phyloP scores from a whole-genome alignment of 2,888 invertebrate species.

The Megamerina dolium region DNA sequence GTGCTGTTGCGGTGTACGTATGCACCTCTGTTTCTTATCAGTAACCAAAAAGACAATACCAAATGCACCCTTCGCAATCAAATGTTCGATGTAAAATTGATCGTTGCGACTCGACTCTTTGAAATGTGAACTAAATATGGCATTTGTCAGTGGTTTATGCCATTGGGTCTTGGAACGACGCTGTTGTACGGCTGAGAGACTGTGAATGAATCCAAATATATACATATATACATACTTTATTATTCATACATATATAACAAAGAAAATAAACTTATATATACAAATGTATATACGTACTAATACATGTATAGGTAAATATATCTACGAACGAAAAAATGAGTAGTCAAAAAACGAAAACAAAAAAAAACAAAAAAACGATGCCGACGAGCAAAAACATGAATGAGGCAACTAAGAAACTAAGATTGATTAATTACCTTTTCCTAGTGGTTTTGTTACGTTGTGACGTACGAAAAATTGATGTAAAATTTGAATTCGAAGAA shows the following conservation, averaged over 20 bases:
- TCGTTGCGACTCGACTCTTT: conserved; percentile 56
- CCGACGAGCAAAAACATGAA: too few species aligned
- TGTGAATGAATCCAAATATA: conserved; percentile 12
- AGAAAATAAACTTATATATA: conserved; percentile 19
- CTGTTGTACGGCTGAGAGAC: conserved; percentile 26
- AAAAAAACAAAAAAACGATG: too few species aligned
- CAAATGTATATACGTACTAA: too few species aligned
- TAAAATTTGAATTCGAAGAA: too few species aligned
- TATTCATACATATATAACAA: too few species aligned
- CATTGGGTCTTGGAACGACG: conserved; percentile 62
- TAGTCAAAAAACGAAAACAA: too few species aligned
- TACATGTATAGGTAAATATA: too few species aligned
- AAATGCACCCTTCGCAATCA: conserved; percentile 84
- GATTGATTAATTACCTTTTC: conserved; percentile 26
- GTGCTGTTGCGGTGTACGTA: too few species aligned
- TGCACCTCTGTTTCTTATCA: too few species aligned
- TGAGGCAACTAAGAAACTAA: too few species aligned
- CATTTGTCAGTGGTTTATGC: conserved; percentile 77
- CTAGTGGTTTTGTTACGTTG: conserved; percentile 30
- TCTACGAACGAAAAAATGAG: too few species aligned
- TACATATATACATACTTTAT: background rate
- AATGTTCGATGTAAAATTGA: conserved; percentile 61
- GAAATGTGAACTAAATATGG: conserved; percentile 84
- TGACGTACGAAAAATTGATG: too few species aligned
- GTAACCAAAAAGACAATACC: conserved; percentile 81